Base-by-base conservation (phyloP, 2,888 invertebrate genomes). In the Stenodema calcarata region DNA sequence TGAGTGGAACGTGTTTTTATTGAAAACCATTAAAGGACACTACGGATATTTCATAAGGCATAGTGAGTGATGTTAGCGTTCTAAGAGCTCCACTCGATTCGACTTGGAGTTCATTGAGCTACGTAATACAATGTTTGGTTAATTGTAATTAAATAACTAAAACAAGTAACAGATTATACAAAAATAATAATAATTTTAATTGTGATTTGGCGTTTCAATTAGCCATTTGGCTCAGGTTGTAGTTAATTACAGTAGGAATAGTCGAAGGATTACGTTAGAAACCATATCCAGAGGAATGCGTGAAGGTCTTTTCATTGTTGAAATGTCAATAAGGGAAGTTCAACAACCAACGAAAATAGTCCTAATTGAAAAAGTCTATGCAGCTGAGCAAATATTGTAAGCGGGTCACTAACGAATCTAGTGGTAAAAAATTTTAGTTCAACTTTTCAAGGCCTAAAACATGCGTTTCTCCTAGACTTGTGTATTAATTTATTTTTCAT, bases 331-430 rank as follows among this genome's bases (percentile, higher is more conserved):
- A 62, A 62, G 23, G 27, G 23, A 62, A 62, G 23, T 23, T 23
- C 9, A 9, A 23, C 27, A 23, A 62, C 1, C 9, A 62, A 62
- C 18, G 6, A 42, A 42, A 62, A 18, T 18, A 23, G 23, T 62
- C 18, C 23, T 62, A 18, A 62, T 62, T 62, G 4, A 23, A 9
- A 23, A 62, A 11, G 62, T 62, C n/a, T 23, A 23, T 23, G 4
- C 44, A 78, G 78, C 78, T 78, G 78, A 44, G 78, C 78, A 78
- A 78, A 78, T 44, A 78, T 76, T 76, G 76, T 78, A 44, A 44
- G 44, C 41, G 44, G 62, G 23, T 62, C 62, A 23, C 62, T 62
- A 62, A 23, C 62, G 62, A 62, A 62, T 62, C 62, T 62, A 23
- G 23, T 62, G 18, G 62, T 23, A 62, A 35, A 7, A 11, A 23